Evolutionary conservation across 2,113 vertebrate species (phyloP).

Genomic region (Platysternon megacephalum): DNA sequence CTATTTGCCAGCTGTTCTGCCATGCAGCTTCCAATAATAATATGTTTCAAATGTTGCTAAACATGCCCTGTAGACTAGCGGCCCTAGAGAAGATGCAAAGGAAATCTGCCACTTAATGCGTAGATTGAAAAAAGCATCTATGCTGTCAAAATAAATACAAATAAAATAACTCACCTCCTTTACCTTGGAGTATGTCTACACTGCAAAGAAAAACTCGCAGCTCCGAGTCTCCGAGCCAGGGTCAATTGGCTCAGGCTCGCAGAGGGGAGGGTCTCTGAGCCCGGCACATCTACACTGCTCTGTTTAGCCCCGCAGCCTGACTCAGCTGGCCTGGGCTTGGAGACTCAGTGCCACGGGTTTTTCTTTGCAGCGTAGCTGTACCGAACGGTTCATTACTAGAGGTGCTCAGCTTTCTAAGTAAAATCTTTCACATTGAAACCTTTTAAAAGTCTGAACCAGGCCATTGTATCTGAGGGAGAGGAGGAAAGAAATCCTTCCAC

Average conservation of each 20-base stretch:
- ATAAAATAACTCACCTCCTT: not conserved
- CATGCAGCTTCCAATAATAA: not conserved
- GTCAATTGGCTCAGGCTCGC: not conserved
- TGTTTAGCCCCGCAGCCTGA: not conserved
- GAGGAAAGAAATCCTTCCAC: not conserved
- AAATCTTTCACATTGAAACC: not conserved
- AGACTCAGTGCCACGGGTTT: not conserved
- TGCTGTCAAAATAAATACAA: not conserved
- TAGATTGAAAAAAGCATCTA: fast-evolving
- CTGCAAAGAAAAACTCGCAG: not conserved
- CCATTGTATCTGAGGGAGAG: not conserved
- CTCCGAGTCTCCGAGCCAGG: not conserved
- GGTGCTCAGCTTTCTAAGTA: not conserved
- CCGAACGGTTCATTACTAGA: not conserved
- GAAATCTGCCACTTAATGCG: fast-evolving
- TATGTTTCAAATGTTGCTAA: not conserved
- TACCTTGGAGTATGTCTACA: not conserved
- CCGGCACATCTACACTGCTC: not conserved
- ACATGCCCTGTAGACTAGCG: not conserved
- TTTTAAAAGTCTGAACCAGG: not conserved
- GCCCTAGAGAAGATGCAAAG: not conserved
- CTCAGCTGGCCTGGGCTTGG: not conserved
- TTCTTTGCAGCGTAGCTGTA: not conserved
- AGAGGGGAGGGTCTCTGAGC: too few relatives aligned
- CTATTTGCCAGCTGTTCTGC: not conserved